Evolutionary conservation across 2,888 invertebrate species (phyloP), one percentile per base, ranked within the genome.

Genomic region (Ectemnius continuus): DNA sequence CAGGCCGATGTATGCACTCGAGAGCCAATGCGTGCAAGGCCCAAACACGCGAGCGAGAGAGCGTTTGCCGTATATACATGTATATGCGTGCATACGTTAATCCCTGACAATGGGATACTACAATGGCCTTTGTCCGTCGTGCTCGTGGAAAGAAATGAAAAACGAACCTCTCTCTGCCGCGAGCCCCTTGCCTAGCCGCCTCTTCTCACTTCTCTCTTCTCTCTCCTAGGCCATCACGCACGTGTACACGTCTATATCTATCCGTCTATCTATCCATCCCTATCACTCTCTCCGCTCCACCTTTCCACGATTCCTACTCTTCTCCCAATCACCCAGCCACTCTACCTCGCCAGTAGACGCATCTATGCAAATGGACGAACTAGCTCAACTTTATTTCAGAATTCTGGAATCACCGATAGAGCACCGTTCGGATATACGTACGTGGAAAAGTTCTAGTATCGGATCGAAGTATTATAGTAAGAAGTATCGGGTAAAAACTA

Each of bases 51-150:
- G 48, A 52, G 57, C 58, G 61, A 71, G 63, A 36, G 36, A 36
- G 36, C 61, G 70, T 66, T 62, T 71, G 73, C 75, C 76, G 76
- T n/a, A 67, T 68, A 73, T 77, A 75, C 77, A 82, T 36, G 36
- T 36, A 52, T 52, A 52, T 76, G 75, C 70, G 82, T 81, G 85
- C 86, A 85, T 87, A 87, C 87, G 87, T 87, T 87, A 87, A 88
- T 87, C 82, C 84, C 81, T 75, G 75, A 87, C 88, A 88, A 88
- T 87, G 78, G 87, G 86, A 87, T 85, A 84, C 84, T 87, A 88
- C 87, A 88, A 87, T 86, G 78, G 88, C 86, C 88, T 88, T 88
- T 88, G 88, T 88, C 87, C 87, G 84, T 79, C 76, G 81, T 72
- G 81, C 85, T 84, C 81, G 82, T 80, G 86, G 84, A 85, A 87